phyloP scores from a whole-genome alignment of 2,113 vertebrate species.

The Propithecus coquereli region DNA sequence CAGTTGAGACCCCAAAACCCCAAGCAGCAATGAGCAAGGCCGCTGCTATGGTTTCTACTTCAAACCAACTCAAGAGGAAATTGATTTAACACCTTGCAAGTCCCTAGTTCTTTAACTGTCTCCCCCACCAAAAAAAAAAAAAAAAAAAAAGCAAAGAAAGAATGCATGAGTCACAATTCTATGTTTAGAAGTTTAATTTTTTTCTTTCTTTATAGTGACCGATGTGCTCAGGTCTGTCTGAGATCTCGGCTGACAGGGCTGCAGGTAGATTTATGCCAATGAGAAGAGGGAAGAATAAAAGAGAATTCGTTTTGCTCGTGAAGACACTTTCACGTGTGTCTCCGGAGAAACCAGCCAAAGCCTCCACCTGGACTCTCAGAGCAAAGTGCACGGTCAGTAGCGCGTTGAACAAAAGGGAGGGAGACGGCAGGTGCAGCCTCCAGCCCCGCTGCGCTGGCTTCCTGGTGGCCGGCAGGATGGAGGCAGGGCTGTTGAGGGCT shows the following conservation, averaged over 20 bases:
- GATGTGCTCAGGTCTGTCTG: background rate
- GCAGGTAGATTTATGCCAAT: background rate
- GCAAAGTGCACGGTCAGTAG: background rate
- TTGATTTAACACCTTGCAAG: constrained; percentile 58
- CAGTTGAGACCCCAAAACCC: constrained; percentile 25
- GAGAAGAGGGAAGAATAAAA: background rate
- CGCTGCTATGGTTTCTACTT: background rate
- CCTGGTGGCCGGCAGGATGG: background rate
- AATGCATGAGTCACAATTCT: constrained; percentile 60
- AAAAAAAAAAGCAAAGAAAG: constrained; percentile 46
- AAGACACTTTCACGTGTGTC: background rate
- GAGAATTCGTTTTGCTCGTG: background rate
- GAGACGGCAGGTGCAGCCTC: accelerated
- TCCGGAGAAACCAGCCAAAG: background rate
- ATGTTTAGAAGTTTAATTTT: constrained; percentile 55
- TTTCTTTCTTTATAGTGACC: background rate
- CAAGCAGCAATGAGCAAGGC: constrained; percentile 26
- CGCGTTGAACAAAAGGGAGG: background rate
- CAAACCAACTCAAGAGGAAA: constrained; percentile 63
- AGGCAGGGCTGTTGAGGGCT: background rate
- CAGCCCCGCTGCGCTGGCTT: background rate
- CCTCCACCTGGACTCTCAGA: background rate
- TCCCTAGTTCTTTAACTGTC: constrained; percentile 47
- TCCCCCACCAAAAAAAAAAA: background rate
- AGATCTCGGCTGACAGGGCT: background rate